Percentiles rank a stretch among this genome's conserved stretches.
These are phyloP conservation scores for Cotesia typhae DNA, from an alignment of 1,140 invertebrate species.

Conservation along the genomic window DNA sequence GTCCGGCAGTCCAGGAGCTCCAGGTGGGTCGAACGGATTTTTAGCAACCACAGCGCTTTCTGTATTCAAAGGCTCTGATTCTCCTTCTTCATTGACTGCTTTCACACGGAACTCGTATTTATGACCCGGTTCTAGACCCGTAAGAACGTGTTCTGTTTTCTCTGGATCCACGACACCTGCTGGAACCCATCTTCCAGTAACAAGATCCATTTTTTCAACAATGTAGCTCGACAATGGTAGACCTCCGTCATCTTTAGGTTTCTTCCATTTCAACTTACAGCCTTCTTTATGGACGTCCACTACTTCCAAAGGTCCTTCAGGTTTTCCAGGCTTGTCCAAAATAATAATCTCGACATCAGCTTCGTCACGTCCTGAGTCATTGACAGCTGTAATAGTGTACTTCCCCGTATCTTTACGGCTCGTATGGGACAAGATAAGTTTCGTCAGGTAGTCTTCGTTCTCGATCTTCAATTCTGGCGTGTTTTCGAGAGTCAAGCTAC, in stretches of 20 bases:
- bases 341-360: slow-evolving; percentile 94
- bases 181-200: slow-evolving; percentile 87
- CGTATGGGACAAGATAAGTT: slow-evolving; percentile 82
- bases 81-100: slow-evolving; percentile 94
- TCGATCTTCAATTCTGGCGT: slow-evolving; percentile 78
- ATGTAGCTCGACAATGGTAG: slow-evolving; percentile 89
- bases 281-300: slow-evolving; percentile 93
- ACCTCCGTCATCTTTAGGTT: slow-evolving; percentile 94
- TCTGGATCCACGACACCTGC: slow-evolving; percentile 88
- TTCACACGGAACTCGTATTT: slow-evolving; percentile 96
- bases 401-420: slow-evolving; percentile 85
- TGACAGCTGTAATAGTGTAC: slow-evolving; percentile 91
- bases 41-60: slow-evolving; percentile 89
- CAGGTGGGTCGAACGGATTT: slow-evolving; percentile 92
- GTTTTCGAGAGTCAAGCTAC: slow-evolving; percentile 72
- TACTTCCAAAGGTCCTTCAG: slow-evolving; percentile 93
- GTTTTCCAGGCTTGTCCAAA: slow-evolving; percentile 92
- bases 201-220: slow-evolving; percentile 91
- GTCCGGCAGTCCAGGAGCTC: slow-evolving; percentile 90
- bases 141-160: slow-evolving; percentile 86
- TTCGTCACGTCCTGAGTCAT: slow-evolving; percentile 92
- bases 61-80: slow-evolving; percentile 91
- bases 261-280: slow-evolving; percentile 94
- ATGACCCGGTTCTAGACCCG: slow-evolving; percentile 88
- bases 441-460: slow-evolving; percentile 94